These are phyloP conservation scores for Pollenia amentaria DNA, from an alignment of 2,888 invertebrate genomes.

Conservation along the genomic window DNA sequence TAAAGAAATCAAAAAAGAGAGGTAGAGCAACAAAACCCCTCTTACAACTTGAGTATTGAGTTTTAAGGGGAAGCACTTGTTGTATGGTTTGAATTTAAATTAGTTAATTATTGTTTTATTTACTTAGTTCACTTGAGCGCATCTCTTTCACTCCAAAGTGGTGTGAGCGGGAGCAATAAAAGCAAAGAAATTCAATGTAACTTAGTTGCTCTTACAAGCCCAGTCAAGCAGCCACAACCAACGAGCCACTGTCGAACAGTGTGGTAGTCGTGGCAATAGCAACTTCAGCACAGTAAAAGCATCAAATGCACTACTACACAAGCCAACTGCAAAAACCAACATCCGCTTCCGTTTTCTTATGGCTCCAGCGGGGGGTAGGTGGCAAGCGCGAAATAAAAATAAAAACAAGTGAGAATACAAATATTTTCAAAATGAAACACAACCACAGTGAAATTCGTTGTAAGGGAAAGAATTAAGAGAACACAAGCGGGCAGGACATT, in stretches of 20 bases:
- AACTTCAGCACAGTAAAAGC: conserved; percentile 13
- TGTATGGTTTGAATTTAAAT: conserved; percentile 75
- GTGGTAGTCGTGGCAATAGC: conserved; percentile 13
- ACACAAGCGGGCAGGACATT: conserved; percentile 51
- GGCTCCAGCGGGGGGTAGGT: conserved; percentile 62
- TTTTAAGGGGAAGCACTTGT: conserved; percentile 66
- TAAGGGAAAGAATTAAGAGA: not conserved
- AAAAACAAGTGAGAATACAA: conserved; percentile 47
- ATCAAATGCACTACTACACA: conserved; percentile 61
- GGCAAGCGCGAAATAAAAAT: conserved; percentile 18
- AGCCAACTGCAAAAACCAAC: conserved; percentile 70
- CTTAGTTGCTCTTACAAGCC: not conserved
- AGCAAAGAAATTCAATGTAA: conserved; percentile 35
- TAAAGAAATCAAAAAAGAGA: not conserved
- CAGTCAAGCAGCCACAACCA: conserved; percentile 37
- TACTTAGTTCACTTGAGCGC: conserved; percentile 47
- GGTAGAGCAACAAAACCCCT: not conserved
- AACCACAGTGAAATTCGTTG: not conserved
- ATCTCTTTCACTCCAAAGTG: conserved; percentile 1
- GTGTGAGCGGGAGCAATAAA: not conserved
- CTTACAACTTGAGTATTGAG: conserved; percentile 4
- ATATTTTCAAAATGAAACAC: not conserved
- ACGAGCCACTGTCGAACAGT: conserved; percentile 23
- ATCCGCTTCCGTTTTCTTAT: conserved; percentile 72
- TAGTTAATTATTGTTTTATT: conserved; percentile 75